phyloP scores from a whole-genome alignment of 2,113 vertebrate genomes.

The Ardeotis arabs region DNA sequence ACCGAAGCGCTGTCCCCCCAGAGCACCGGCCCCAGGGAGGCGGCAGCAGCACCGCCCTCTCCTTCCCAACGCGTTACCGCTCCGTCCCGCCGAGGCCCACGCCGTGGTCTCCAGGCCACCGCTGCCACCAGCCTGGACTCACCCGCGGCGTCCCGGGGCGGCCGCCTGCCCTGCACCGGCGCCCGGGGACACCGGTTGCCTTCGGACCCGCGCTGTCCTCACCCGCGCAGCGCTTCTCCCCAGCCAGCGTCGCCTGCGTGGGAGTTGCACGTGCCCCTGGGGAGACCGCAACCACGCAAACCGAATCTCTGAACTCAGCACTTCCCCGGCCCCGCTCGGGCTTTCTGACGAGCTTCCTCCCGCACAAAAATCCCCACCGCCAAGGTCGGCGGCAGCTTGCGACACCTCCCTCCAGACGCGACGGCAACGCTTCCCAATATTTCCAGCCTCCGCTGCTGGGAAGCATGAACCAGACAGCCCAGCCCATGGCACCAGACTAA shows the following conservation, averaged over 20 bases:
- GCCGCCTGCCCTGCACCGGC: accelerated
- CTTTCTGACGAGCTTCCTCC: neutral
- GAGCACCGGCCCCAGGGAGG: accelerated
- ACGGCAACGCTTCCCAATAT: neutral
- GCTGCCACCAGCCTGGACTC: neutral
- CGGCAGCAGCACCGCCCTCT: neutral
- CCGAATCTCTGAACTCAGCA: neutral
- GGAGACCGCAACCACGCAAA: accelerated
- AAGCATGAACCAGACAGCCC: neutral
- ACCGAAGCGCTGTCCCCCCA: neutral
- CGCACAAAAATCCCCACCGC: neutral
- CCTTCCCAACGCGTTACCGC: neutral
- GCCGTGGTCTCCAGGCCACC: accelerated
- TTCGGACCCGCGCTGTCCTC: neutral
- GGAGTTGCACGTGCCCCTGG: neutral
- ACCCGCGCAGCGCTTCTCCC: accelerated
- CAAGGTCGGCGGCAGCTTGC: neutral
- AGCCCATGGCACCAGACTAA: accelerated
- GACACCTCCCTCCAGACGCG: neutral
- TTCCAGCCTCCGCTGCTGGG: neutral
- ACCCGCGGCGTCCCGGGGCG: accelerated
- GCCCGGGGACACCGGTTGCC: neutral
- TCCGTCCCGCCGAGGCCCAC: accelerated
- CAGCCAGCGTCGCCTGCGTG: neutral
- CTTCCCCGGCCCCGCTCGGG: neutral